A percentile compares a stretch with the other conserved stretches of the same genome.
Conservation (phyloP, 2,113 vertebrate genomes). For the Mastomys coucha region DNA sequence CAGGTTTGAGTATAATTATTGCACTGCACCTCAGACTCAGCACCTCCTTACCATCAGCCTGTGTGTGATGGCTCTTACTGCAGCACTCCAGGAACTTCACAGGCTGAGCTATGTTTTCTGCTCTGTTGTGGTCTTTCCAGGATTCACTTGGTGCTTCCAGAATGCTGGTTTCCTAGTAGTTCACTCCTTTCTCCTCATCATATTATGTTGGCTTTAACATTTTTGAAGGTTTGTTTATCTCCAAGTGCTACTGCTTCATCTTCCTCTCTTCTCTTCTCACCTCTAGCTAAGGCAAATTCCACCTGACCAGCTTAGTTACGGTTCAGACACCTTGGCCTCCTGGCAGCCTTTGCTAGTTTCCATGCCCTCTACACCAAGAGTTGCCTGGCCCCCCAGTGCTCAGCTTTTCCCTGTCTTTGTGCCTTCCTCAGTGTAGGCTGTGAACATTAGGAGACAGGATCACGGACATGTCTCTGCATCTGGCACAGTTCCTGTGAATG, state of each 20-base stretch:
- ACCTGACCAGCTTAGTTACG: not conserved
- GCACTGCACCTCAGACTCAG: not conserved
- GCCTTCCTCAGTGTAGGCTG: not conserved
- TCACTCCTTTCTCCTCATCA: not conserved
- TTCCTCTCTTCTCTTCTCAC: too few species aligned
- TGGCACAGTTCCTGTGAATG: not conserved
- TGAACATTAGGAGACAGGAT: constrained; percentile 12
- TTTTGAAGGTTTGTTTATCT: not conserved
- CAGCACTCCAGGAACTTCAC: rapidly evolving
- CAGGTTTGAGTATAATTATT: not conserved
- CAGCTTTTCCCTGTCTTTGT: not conserved
- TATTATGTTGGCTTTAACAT: not conserved
- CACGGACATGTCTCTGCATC: not conserved
- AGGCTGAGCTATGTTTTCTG: not conserved
- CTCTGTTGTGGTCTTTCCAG: not conserved
- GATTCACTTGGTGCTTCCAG: too few species aligned
- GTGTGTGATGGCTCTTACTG: not conserved
- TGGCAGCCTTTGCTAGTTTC: not conserved
- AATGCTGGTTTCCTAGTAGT: not conserved
- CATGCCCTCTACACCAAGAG: not conserved
- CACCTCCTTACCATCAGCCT: not conserved
- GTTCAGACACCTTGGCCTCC: not conserved
- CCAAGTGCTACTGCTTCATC: too few species aligned
- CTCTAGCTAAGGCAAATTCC: not conserved
- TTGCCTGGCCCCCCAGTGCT: not conserved